These are phyloP conservation scores for Illadopsis cleaveri DNA, from an alignment of 2,113 vertebrate genomes.

Conservation along the genomic window DNA sequence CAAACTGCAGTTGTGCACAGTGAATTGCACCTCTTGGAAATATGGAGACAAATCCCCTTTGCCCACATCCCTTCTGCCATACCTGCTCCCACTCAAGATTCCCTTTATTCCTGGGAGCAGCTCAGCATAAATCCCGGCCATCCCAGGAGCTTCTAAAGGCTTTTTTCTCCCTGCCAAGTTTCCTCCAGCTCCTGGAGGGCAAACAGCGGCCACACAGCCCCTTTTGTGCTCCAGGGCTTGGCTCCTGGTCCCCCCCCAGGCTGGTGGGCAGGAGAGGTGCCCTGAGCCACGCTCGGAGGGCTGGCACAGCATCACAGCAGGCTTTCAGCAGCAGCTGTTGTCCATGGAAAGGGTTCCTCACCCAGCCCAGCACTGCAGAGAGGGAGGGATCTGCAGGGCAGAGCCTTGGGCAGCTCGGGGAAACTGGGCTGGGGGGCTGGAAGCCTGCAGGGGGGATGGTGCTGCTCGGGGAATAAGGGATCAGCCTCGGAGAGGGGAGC, in stretches of 20 bases:
- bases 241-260: neutral
- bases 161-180: conserved; percentile 16
- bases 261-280: neutral
- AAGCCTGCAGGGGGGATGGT: neutral
- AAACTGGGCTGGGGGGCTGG: neutral
- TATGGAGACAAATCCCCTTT: neutral
- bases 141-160: neutral
- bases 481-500: accelerated
- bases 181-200: neutral
- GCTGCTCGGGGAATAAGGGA: neutral
- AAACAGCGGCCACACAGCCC: conserved; percentile 34
- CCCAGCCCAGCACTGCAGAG: accelerated
- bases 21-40: neutral
- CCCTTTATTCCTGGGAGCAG: neutral
- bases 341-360: neutral
- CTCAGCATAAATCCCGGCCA: neutral
- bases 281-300: accelerated
- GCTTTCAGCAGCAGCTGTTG: neutral
- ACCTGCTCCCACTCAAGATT: neutral
- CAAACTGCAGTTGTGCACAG: neutral
- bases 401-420: neutral
- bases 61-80: neutral
- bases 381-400: neutral
- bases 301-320: neutral
- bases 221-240: neutral